Base-by-base conservation (phyloP, 2,113 vertebrate species). In the Oenanthe melanoleuca region DNA sequence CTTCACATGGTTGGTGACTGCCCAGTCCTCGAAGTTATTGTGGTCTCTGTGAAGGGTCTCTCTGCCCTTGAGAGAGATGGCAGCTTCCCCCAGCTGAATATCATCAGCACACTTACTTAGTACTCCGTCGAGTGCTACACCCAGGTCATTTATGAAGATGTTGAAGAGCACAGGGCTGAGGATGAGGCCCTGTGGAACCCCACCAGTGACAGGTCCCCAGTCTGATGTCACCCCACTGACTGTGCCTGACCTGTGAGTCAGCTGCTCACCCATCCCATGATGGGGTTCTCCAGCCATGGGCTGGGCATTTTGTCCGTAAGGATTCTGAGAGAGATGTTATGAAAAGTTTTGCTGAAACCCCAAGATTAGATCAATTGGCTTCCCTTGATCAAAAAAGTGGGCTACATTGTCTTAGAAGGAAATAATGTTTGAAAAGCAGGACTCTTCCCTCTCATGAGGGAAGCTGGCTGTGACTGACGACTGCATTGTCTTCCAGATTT, bases 71-170 rank as follows among this genome's bases (percentile, higher is more conserved):
- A 64, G 21, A 9, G 11, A 72, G 31, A 20, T 26, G 42, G 42
- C 29, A 56, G 50, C 42, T 49, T 57, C 31, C 15, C 8, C 3
- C 66, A 50, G 0, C 15, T 11, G 11, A 28, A 22, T 16, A 50
- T 31, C 4, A 4, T 28, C 15, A 22, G 37, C 15, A 57, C 57
- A 47, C 44, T 70, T 56, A 44, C 19, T 37, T 23, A 14, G 14
- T 57, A 57, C 23, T 57, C 14, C 2, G 0, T 28, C 0, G 0
- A 65, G 67, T 37, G 8, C 15, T 33, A 5, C 5, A 15, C 57
- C 42, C 26, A 57, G 37, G 31, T 59, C 0, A 44, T 52, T 37
- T 37, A 12, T 28, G 14, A 33, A 44, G 22, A 42, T 26, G 21
- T 19, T 50, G 66, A 64, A 64, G 25, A 26, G 50, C 18, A 26